Percentiles rank a stretch among this genome's conserved stretches.
Conservation (phyloP, 2,113 vertebrate genomes). For the Urocynchramus pylzowi region DNA sequence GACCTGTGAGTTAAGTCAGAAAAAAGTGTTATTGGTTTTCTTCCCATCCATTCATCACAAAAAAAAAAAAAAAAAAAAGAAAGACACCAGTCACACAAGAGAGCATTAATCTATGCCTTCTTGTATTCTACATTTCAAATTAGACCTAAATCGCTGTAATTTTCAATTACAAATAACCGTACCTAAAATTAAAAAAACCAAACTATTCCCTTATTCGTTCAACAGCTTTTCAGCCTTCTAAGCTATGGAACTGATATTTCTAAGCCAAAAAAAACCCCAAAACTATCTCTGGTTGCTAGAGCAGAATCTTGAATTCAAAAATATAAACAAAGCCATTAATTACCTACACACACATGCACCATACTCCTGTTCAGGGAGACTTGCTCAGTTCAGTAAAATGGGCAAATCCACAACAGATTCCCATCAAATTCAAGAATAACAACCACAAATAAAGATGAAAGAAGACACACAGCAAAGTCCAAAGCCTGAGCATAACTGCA, state of each 20-base stretch:
- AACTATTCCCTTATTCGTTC: not conserved
- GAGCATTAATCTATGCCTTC: not conserved
- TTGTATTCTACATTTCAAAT: not conserved
- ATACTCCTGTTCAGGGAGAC: not conserved
- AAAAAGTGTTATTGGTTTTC: not conserved
- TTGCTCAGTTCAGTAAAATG: not conserved
- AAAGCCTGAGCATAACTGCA: not conserved
- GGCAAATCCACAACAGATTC: not conserved
- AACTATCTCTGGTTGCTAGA: not conserved
- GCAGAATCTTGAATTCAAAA: not conserved
- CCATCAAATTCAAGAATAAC: not conserved
- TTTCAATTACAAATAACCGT: not conserved
- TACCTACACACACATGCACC: not conserved
- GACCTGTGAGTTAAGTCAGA: not conserved
- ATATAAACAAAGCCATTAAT: not conserved
- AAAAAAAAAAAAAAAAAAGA: not conserved
- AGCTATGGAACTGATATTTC: not conserved
- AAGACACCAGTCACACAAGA: not conserved
- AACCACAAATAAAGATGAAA: not conserved
- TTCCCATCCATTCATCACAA: not conserved
- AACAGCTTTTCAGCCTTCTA: not conserved
- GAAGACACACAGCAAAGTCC: not conserved
- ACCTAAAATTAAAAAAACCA: not conserved
- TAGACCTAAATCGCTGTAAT: not conserved
- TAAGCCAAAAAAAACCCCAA: too few species aligned